Evolutionary conservation across 2,797 vertebrate species (phyloP).

Genomic region (Sebastes flavidus): DNA sequence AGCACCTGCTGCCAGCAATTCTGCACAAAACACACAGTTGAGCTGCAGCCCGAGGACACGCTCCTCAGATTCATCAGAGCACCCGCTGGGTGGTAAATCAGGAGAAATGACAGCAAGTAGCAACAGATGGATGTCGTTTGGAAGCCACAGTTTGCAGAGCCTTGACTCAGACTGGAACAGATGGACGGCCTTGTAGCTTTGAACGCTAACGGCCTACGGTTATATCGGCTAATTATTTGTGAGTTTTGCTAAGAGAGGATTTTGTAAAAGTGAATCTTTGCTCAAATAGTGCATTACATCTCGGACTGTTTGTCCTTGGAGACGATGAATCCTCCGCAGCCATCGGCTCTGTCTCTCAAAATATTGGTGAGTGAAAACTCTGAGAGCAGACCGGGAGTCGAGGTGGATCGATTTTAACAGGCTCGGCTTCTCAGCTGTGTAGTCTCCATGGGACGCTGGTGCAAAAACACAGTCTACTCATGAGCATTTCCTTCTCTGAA

Average conservation of each 20-base stretch:
- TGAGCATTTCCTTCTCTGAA: not conserved
- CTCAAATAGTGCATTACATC: not conserved
- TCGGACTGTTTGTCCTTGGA: not conserved
- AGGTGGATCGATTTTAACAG: slow-evolving; percentile 19
- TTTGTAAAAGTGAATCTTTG: not conserved
- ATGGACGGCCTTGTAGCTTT: slow-evolving; percentile 62
- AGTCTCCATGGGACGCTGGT: not conserved
- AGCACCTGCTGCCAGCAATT: slow-evolving; percentile 32
- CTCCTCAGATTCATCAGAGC: slow-evolving; percentile 13
- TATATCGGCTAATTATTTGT: slow-evolving; percentile 35
- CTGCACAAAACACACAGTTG: slow-evolving; percentile 6
- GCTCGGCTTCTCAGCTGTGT: slow-evolving; percentile 17
- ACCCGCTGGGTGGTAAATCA: slow-evolving; percentile 33
- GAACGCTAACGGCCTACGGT: slow-evolving; percentile 39
- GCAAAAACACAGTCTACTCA: slow-evolving; percentile 6
- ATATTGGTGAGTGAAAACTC: slow-evolving; percentile 5
- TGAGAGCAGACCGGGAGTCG: not conserved
- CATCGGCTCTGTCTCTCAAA: not conserved
- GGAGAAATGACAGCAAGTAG: slow-evolving; percentile 30
- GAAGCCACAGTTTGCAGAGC: slow-evolving; percentile 44
- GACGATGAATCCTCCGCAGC: not conserved
- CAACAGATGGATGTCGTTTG: slow-evolving; percentile 72
- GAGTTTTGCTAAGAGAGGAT: not conserved
- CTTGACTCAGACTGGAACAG: slow-evolving; percentile 59
- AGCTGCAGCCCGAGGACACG: slow-evolving; percentile 23